phyloP scores from a whole-genome alignment of 2,888 invertebrate species.

The Cactoblastis cactorum region DNA sequence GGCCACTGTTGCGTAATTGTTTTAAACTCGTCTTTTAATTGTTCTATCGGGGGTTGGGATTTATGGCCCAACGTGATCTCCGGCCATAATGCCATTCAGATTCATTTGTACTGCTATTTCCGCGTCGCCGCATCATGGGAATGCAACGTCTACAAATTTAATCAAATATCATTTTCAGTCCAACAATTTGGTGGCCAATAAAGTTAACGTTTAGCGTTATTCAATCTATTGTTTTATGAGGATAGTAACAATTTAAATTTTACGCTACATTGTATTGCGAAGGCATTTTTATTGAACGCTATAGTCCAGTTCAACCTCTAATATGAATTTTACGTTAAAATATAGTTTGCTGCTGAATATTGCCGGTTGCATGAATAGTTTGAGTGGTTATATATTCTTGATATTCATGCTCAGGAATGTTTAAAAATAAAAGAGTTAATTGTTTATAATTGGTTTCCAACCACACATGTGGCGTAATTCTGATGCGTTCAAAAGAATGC shows the following conservation, averaged over 20 bases:
- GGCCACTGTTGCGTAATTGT: conserved; percentile 76
- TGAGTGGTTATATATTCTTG: neutral
- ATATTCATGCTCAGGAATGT: neutral
- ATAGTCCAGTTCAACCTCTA: neutral
- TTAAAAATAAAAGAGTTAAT: conserved; percentile 3
- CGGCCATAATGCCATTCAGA: conserved; percentile 61
- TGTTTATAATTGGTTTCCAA: conserved; percentile 7
- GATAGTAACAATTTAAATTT: conserved; percentile 3
- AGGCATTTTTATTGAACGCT: conserved; percentile 7
- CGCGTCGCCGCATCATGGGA: conserved; percentile 66
- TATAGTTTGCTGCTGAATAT: neutral
- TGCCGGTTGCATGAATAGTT: neutral
- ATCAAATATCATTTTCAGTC: conserved; percentile 56
- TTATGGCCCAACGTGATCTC: conserved; percentile 75
- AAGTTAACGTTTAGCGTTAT: conserved; percentile 37
- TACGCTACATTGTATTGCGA: conserved; percentile 4
- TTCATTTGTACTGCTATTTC: conserved; percentile 73
- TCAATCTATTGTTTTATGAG: conserved; percentile 23
- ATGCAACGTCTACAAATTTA: conserved; percentile 65
- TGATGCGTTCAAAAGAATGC: conserved; percentile 20
- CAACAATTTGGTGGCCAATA: conserved; percentile 46
- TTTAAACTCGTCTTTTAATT: conserved; percentile 79
- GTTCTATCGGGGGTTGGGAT: conserved; percentile 74
- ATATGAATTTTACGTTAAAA: neutral
- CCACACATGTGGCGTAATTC: conserved; percentile 11